Evolutionary conservation across 1,140 invertebrate genomes (phyloP), one percentile per base, ranked within the genome.

Genomic region (Babylonia areolata): DNA sequence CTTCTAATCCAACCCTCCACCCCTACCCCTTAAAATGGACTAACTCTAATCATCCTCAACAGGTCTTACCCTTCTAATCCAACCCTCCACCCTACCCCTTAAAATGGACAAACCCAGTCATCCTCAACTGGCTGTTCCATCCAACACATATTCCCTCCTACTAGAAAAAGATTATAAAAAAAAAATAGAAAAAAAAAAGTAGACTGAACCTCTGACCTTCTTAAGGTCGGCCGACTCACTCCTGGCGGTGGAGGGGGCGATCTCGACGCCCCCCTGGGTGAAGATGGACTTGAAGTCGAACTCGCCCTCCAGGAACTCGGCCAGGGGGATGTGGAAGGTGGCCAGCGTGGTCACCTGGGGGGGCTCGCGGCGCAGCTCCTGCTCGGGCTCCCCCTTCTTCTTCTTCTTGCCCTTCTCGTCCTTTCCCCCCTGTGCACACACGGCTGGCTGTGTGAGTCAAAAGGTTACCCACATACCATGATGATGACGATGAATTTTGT

Each of bases 261-360:
- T 83, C 81, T 90, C 88, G 23, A 89, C 87, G 1, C 86, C 87
- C 46, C 89, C 91, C 35, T 91, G 85, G 17, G 87, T 88, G 80
- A 89, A 93, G 15, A 91, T 85, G 33, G 86, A 87, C 39, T 88
- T 78, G 71, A 87, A 88, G 20, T 89, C 86, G 71, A 88, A 91
- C 64, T 93, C 93, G 58, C 93, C 93, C 51, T 93, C 92, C 17
- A 93, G 87, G 84, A 94, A 92, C 15, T 91, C 90, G 31, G 90
- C 89, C 42, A 93, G 78, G 3, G 90, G 89, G n/a, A 93, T 89
- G 79, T 93, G 91, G 88, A 93, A 94, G 6, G 87, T 87, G 23
- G 92, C 93, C 1, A 94, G 86, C 3, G 90, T 91, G 31, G 87
- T 91, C 40, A 90, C 90, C 31, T 92, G 90, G 17, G 93, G 90